Conservation (phyloP, 2,113 vertebrate genomes). For the Channa maculata region DNA sequence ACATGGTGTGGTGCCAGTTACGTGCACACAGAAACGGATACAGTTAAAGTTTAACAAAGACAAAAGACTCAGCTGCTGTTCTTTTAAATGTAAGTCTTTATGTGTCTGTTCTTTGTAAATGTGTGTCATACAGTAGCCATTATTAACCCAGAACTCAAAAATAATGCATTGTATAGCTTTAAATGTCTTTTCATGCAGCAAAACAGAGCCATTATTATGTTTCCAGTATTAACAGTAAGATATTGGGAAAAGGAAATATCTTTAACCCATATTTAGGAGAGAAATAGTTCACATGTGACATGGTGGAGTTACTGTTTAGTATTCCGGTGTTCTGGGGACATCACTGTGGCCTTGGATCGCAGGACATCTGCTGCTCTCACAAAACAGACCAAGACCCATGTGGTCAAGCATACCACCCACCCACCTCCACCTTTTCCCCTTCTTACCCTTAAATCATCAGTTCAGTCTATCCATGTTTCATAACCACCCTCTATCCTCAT, state of each 20-base stretch:
- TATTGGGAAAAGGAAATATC: constrained; percentile 8
- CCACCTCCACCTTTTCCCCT: background rate
- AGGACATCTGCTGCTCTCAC: constrained; percentile 79
- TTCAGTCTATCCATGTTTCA: constrained; percentile 17
- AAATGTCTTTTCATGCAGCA: constrained; percentile 1
- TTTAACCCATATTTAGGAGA: constrained; percentile 40
- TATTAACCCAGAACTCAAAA: background rate
- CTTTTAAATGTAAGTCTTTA: background rate
- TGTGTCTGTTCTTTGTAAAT: background rate
- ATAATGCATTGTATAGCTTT: background rate
- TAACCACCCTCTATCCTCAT: background rate
- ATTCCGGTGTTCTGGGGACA: constrained; percentile 44
- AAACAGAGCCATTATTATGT: background rate
- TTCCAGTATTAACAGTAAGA: no score
- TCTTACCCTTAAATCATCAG: constrained; percentile 20
- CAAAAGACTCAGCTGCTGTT: background rate
- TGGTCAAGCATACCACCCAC: constrained; percentile 58
- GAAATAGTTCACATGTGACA: constrained; percentile 20
- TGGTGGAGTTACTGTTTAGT: constrained; percentile 30
- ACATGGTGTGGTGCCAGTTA: background rate
- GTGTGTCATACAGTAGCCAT: background rate
- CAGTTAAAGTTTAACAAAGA: background rate
- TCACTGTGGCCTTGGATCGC: constrained; percentile 65
- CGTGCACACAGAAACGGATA: background rate
- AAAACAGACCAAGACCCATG: constrained; percentile 74